A percentile compares a stretch with the other conserved stretches of the same genome.
Conservation (phyloP, 2,797 vertebrate species). For the Neosilurus mollespiculum region DNA sequence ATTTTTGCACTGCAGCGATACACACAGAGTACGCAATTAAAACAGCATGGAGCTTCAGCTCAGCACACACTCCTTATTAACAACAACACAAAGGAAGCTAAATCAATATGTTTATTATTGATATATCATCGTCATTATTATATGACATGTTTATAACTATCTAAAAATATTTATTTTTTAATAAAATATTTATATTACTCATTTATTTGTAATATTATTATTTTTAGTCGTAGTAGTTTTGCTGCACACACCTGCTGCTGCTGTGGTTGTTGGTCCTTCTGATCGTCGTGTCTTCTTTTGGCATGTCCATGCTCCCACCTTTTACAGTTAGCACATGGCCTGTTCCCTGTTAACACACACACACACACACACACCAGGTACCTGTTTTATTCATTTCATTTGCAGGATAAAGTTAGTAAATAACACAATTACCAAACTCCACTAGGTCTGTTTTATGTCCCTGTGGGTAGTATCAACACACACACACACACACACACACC, state of each 20-base stretch:
- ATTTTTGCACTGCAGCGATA: too few relatives aligned
- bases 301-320: slow-evolving; percentile 59
- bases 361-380: slow-evolving; percentile 13
- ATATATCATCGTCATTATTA: too few relatives aligned
- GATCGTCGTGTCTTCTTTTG: slow-evolving; percentile 27
- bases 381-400: not conserved
- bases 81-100: too few relatives aligned
- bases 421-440: not conserved
- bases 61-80: too few relatives aligned
- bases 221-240: not conserved
- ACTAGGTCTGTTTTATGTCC: too few relatives aligned
- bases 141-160: too few relatives aligned
- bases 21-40: too few relatives aligned
- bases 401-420: not conserved
- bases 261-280: not conserved
- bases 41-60: too few relatives aligned
- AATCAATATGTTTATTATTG: too few relatives aligned
- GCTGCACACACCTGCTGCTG: slow-evolving; percentile 55
- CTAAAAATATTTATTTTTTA: too few relatives aligned
- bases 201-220: not conserved
- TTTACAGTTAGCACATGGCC: slow-evolving; percentile 57
- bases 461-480: not conserved
- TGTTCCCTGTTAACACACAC: slow-evolving; percentile 61
- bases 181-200: too few relatives aligned
- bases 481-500: slow-evolving; percentile 5